phyloP scores from a whole-genome alignment of 2,113 vertebrate species.

The Barnardius zonarius region DNA sequence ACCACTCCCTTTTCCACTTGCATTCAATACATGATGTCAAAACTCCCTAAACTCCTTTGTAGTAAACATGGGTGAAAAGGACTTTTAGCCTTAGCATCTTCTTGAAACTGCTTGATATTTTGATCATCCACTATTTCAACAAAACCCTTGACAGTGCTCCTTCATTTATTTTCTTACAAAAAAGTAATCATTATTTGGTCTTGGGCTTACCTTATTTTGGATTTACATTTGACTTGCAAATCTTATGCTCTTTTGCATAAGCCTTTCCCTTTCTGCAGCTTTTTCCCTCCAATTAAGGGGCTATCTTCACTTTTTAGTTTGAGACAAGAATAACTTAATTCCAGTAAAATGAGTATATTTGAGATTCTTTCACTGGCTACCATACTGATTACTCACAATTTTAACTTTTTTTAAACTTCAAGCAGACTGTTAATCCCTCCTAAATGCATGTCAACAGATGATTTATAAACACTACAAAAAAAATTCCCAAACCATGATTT shows the following conservation, averaged over 20 bases:
- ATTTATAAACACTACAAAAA: not conserved
- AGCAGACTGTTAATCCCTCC: not conserved
- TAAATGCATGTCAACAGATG: not conserved
- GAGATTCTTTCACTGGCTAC: not conserved
- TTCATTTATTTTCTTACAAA: not conserved
- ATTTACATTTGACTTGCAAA: not conserved
- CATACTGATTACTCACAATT: not conserved
- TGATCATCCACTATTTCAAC: not conserved
- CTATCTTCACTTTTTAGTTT: not conserved
- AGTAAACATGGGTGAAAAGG: not conserved
- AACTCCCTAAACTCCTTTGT: not conserved
- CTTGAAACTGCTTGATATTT: not conserved
- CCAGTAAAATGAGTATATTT: not conserved
- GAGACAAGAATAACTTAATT: not conserved
- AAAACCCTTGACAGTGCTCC: not conserved
- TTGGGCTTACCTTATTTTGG: not conserved
- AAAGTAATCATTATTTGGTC: not conserved
- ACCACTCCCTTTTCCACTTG: not conserved
- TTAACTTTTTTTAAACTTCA: not conserved
- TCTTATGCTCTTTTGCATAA: not conserved
- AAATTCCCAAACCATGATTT: not conserved
- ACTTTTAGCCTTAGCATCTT: not conserved
- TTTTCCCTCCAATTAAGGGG: not conserved
- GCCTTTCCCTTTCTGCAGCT: not conserved
- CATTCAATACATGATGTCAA: not conserved